Percentiles rank a stretch among this genome's conserved stretches.
Evolutionary conservation across 2,113 vertebrate genomes (phyloP).

Genomic region (Chascanopsetta lugubris): DNA sequence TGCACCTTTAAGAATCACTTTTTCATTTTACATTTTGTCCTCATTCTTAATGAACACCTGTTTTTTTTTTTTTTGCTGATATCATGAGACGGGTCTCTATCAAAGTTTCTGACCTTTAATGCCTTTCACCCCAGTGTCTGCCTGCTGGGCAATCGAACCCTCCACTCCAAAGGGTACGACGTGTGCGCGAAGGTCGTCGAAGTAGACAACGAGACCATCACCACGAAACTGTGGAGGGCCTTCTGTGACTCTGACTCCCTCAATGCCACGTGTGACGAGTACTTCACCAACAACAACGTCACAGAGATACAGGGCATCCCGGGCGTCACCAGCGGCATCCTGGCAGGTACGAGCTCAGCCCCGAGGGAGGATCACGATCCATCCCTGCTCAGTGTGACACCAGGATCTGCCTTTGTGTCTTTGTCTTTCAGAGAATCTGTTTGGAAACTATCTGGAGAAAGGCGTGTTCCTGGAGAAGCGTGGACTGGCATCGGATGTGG

Average conservation of each 20-base stretch:
- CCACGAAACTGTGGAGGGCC: conserved; percentile 92
- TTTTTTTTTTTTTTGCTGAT: too few relatives aligned
- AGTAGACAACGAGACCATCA: conserved; percentile 90
- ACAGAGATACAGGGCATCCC: conserved; percentile 95
- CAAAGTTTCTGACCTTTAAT: too few relatives aligned
- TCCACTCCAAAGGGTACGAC: conserved; percentile 89
- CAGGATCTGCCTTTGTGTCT: not conserved
- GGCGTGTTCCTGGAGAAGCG: conserved; percentile 88
- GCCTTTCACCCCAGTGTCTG: conserved; percentile 84
- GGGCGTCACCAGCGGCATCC: conserved; percentile 90
- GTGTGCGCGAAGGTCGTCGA: conserved; percentile 92
- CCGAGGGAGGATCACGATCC: not conserved
- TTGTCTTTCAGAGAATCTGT: conserved; percentile 88
- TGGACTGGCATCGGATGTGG: conserved; percentile 75
- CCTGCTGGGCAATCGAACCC: conserved; percentile 93
- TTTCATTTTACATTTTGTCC: too few relatives aligned
- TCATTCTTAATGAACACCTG: too few relatives aligned
- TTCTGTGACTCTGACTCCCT: conserved; percentile 95
- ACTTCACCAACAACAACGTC: conserved; percentile 91
- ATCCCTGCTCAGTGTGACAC: not conserved
- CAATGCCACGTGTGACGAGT: conserved; percentile 95
- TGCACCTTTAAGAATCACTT: too few relatives aligned
- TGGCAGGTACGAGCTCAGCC: conserved; percentile 82
- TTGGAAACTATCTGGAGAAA: conserved; percentile 90
- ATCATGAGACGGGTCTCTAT: too few relatives aligned